Evolutionary conservation across 2,797 vertebrate genomes (phyloP).

Genomic region (Oryzias sinensis): DNA sequence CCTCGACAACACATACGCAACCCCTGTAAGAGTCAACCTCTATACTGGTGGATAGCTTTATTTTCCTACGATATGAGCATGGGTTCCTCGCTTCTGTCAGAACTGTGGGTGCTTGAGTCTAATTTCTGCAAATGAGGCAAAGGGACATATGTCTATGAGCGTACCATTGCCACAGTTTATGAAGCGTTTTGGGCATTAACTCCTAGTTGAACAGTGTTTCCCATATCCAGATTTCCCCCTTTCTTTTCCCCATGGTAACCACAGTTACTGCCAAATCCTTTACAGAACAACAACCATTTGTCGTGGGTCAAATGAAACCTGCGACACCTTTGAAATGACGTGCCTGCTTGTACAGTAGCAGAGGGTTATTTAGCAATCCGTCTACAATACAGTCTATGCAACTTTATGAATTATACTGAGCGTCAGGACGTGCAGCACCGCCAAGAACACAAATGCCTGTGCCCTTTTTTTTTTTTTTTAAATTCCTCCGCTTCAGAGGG

Average conservation of each 20-base stretch:
- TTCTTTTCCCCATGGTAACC: conserved; percentile 8
- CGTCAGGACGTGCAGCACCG: not conserved
- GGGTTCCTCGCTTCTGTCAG: too few relatives aligned
- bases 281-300: too few relatives aligned
- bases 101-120: too few relatives aligned
- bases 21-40: too few relatives aligned
- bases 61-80: too few relatives aligned
- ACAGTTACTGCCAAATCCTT: not conserved
- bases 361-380: not conserved
- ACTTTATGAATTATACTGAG: conserved; percentile 13
- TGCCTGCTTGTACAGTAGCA: not conserved
- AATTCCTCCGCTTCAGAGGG: conserved; percentile 2
- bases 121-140: too few relatives aligned
- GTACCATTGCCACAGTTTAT: not conserved
- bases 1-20: too few relatives aligned
- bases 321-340: too few relatives aligned
- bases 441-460: not conserved
- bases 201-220: not conserved
- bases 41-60: too few relatives aligned
- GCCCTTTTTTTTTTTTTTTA: too few relatives aligned
- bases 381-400: not conserved
- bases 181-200: not conserved
- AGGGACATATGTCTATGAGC: too few relatives aligned
- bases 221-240: not conserved
- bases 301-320: too few relatives aligned